phyloP scores from a whole-genome alignment of 2,113 vertebrate genomes.

The Camarhynchus parvulus region DNA sequence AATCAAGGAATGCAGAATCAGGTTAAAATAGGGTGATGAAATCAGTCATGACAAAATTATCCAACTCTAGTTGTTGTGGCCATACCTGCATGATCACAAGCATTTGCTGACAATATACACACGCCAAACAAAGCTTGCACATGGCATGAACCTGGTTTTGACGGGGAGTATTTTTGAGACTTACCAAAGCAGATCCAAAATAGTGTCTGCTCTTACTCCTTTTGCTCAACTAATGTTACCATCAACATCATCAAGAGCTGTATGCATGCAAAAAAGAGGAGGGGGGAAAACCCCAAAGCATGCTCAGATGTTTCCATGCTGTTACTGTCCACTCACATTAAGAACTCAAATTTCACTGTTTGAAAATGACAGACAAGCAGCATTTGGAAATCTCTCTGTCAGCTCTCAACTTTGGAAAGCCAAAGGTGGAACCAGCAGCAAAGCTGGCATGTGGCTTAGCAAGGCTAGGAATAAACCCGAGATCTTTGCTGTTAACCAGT shows the following conservation, averaged over 20 bases:
- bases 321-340: not conserved
- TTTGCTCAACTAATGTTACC: not conserved
- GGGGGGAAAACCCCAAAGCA: not conserved
- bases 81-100: not conserved
- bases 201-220: not conserved
- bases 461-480: not conserved
- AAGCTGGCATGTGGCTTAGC: not conserved
- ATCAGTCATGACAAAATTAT: constrained; percentile 89
- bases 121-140: not conserved
- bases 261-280: not conserved
- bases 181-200: not conserved
- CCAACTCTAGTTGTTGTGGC: constrained; percentile 74
- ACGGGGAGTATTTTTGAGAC: not conserved
- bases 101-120: not conserved
- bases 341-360: not conserved
- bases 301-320: not conserved
- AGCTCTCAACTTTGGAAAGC: not conserved
- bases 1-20: constrained; percentile 91
- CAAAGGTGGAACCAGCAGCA: not conserved
- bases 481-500: not conserved
- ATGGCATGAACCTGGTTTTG: not conserved
- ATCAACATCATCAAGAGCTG: not conserved
- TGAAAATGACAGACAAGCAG: not conserved
- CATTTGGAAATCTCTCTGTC: not conserved
- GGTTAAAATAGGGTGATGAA: constrained; percentile 84